Evolutionary conservation across 1,140 invertebrate genomes (phyloP), one percentile per base, ranked within the genome.

Genomic region (Tachypleus tridentatus): DNA sequence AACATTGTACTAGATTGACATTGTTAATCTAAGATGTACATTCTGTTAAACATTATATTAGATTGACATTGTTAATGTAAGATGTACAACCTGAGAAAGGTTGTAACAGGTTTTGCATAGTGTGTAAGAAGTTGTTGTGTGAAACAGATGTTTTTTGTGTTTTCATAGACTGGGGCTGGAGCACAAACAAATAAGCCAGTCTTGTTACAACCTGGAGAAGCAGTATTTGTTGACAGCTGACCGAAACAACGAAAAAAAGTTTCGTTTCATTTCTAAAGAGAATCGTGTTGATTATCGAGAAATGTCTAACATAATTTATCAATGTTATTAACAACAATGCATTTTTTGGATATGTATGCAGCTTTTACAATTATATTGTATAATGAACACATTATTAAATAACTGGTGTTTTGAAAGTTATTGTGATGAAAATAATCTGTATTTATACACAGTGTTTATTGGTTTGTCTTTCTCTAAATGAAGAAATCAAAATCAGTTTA

Each of bases 241-340:
- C 72, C 79, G 85, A 7, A 91, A 91, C 76, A 89, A 87, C 71
- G 84, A 87, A 69, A 86, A 85, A 77, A 92, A 91, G 78, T 89
- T 90, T 76, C 86, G 87, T 3, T 91, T 91, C 76, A 79, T 92
- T 3, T 85, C 87, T 47, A 84, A 85, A 4, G 86, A 88, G 79
- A 91, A 88, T 9, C 83, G 87, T 62, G 87, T 88, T 52, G 88
- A 92, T 78, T 92, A 92, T 76, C 80, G 89, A 69, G 84, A 87
- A 4, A 79, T 86, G 4, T 29, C 51, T 5, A 60, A 66, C n/a
- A 49, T 56, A 9, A 69, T n/a, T 62, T 54, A 8, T 54, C 53
- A 54, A 8, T 54, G n/a, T 1, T 54, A 54, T n/a, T 54, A 54
- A 54, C n/a, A n/a, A 29, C 29, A 29, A 29, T 29, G 29, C 29